phyloP scores from a whole-genome alignment of 2,888 invertebrate species.

The Prenolepis imparis region DNA sequence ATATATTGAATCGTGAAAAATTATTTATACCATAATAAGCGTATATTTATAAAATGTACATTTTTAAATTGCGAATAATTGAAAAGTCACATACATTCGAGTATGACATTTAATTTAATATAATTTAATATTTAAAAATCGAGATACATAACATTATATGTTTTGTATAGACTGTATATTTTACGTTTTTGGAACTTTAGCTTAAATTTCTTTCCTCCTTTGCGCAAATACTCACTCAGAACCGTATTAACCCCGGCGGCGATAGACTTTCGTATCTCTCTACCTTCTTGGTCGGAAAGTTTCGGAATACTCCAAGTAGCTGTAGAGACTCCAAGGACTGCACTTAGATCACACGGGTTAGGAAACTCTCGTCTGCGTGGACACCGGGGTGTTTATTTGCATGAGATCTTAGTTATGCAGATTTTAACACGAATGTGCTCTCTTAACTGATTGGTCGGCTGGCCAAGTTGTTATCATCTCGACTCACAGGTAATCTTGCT shows the following conservation, averaged over 20 bases:
- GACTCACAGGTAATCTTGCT: conserved; percentile 43
- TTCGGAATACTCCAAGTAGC: conserved; percentile 35
- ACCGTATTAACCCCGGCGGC: neutral
- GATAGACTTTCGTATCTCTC: conserved; percentile 14
- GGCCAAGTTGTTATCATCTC: conserved; percentile 59
- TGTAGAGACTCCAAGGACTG: conserved; percentile 41
- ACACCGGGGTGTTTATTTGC: conserved; percentile 62
- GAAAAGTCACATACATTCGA: neutral
- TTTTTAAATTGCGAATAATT: neutral
- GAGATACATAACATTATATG: no score
- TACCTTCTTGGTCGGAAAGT: conserved; percentile 22
- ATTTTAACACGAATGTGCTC: conserved; percentile 72
- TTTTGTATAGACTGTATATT: neutral
- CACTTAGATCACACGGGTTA: conserved; percentile 63
- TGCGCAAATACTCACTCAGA: neutral
- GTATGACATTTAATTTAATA: neutral
- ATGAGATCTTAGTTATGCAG: conserved; percentile 70
- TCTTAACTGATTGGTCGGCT: conserved; percentile 73
- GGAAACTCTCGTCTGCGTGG: conserved; percentile 51
- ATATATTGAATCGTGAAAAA: neutral
- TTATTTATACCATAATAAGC: neutral
- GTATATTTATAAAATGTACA: neutral
- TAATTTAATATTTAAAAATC: neutral
- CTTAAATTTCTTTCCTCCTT: neutral
- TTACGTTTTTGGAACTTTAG: neutral